phyloP scores from a whole-genome alignment of 2,888 invertebrate species.

The Rhingia campestris region DNA sequence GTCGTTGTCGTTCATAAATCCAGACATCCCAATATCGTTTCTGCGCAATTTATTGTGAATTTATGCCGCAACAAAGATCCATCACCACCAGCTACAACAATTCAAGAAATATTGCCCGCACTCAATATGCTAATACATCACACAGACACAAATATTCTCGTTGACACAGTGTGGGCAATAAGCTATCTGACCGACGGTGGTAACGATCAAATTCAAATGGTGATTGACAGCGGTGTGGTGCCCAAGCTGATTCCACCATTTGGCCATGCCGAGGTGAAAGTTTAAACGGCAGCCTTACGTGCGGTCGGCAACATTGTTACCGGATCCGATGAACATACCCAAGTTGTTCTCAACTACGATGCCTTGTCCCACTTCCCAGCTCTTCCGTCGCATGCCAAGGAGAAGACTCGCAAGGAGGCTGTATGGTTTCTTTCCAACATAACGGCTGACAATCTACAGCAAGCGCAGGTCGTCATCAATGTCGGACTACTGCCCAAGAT shows the following conservation, averaged over 20 bases:
- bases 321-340: slow-evolving; percentile 99
- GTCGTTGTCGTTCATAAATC: slow-evolving; percentile 97
- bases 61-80: slow-evolving; percentile 99
- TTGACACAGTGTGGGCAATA: slow-evolving; percentile 99
- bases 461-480: slow-evolving; percentile 97
- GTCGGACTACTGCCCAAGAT: slow-evolving; percentile 96
- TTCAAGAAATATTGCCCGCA: slow-evolving; percentile 96
- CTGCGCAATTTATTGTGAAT: slow-evolving; percentile 98
- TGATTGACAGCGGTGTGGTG: slow-evolving; percentile 97
- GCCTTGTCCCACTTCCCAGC: slow-evolving; percentile 97
- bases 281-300: slow-evolving; percentile 97
- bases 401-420: slow-evolving; percentile 99
- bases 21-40: slow-evolving; percentile 97
- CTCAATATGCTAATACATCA: slow-evolving; percentile 96
- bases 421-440: slow-evolving; percentile 99
- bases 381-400: slow-evolving; percentile 95
- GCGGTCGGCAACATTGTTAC: slow-evolving; percentile 99
- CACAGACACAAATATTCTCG: slow-evolving; percentile 96
- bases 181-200: slow-evolving; percentile 99
- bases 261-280: slow-evolving; percentile 95
- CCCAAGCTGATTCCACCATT: slow-evolving; percentile 96
- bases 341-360: slow-evolving; percentile 97
- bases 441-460: slow-evolving; percentile 98
- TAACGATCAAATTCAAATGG: slow-evolving; percentile 98
- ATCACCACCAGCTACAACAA: slow-evolving; percentile 94